Base-by-base conservation (phyloP, 2,888 invertebrate genomes). In the Podotricha telesiphe region DNA sequence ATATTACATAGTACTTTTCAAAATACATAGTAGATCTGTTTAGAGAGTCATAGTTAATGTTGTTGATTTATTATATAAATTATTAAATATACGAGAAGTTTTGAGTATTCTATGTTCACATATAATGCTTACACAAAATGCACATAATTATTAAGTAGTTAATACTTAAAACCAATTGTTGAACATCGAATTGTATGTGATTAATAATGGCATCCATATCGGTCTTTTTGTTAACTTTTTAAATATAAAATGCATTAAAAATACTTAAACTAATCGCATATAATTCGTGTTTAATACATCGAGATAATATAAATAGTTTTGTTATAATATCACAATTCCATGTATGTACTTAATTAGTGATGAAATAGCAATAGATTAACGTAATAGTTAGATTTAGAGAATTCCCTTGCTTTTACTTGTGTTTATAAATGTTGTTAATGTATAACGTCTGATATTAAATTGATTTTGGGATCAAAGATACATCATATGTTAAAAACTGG, bases 401-500 rank as follows among this genome's bases (percentile, higher is more conserved):
- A 77, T 80, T 79, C 75, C 75, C 77, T 82, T 81, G 77, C 76
- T 80, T 73, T 73, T 75, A 76, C 75, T 77, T 80, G 76, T 73
- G 72, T 73, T 55, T 51, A 65, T 71, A 50, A 69, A 66, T 68
- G 68, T 69, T 65, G 66, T 66, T 66, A 40, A 66, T 50, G 13
- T 66, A n/a, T n/a, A 66, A 63, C 65, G 53, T 71, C 70, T 72
- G 65, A 66, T 64, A 50, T 69, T 66, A 42, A 66, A 65, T 61
- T 65, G 59, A 76, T 83, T 87, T 91, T 91, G 91, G 89, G 91
- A 91, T 91, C 91, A 88, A 88, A 88, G 87, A 79, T 81, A 74
- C 76, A 71, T 71, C 15, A 64, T 78, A 70, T 76, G 73, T 76
- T 77, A 78, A 79, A 64, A 68, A 68, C 78, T 37, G 28, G 2